Evolutionary conservation across 2,113 vertebrate species (phyloP).

Genomic region (Bothrops jararaca): DNA sequence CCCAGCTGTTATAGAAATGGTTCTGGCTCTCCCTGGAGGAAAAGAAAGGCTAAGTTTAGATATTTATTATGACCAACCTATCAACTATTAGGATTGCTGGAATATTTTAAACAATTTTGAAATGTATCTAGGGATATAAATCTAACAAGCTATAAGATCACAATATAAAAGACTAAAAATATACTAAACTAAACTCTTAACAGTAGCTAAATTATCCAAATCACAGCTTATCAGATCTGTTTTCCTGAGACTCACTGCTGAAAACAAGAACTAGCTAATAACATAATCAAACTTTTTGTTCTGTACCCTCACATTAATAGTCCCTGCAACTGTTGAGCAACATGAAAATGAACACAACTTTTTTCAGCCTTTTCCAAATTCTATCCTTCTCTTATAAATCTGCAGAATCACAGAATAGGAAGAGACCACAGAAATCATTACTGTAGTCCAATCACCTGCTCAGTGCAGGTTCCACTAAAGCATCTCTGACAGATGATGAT

Average conservation of each 20-base stretch:
- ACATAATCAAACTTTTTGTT: background rate
- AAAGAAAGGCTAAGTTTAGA: constrained; percentile 32
- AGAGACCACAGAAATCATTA: background rate
- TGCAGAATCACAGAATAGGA: background rate
- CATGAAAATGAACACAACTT: background rate
- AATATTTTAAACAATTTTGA: constrained; percentile 21
- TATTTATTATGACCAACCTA: background rate
- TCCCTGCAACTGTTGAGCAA: background rate
- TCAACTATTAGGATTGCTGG: background rate
- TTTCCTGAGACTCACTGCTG: background rate
- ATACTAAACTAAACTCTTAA: background rate
- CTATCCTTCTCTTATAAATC: background rate
- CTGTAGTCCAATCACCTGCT: background rate
- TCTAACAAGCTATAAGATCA: constrained; percentile 15
- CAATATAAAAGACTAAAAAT: background rate
- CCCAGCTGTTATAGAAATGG: constrained; percentile 37
- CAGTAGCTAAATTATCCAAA: background rate
- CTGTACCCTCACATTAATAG: background rate
- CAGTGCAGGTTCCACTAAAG: background rate
- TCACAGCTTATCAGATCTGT: background rate
- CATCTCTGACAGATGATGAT: background rate
- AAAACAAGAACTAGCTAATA: background rate
- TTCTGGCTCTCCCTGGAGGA: constrained; percentile 77
- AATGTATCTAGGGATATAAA: background rate
- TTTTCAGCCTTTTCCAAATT: background rate